phyloP scores from a whole-genome alignment of 1,140 invertebrate genomes.

The Drosophila sp. region DNA sequence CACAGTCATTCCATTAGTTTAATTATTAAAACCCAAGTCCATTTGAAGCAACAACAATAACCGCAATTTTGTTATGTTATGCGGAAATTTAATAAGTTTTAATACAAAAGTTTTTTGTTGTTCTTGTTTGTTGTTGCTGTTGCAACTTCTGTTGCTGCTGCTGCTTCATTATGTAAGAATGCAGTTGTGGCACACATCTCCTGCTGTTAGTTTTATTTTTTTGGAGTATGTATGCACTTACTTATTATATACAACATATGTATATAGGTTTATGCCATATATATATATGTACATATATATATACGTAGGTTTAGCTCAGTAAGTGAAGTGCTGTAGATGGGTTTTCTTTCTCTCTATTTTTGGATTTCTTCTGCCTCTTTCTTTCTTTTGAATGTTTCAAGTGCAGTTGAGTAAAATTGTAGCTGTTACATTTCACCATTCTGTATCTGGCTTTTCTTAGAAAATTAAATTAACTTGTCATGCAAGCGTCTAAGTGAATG shows the following conservation, averaged over 20 bases:
- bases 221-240: conserved; percentile 16
- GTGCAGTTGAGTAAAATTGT: not conserved
- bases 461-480: not conserved
- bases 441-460: conserved; percentile 2
- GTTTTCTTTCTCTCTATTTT: not conserved
- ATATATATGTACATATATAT: conserved; percentile 33
- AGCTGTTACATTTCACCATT: not conserved
- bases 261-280: conserved; percentile 6
- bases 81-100: conserved; percentile 76
- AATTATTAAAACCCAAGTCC: conserved; percentile 16
- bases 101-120: conserved; percentile 63
- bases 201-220: conserved; percentile 15
- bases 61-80: conserved; percentile 8
- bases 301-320: not conserved
- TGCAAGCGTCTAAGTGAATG: too few species aligned
- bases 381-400: not conserved
- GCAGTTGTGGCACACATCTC: conserved; percentile 33
- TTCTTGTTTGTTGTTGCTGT: not conserved
- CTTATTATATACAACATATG: conserved; percentile 37
- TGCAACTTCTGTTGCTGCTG: conserved; percentile 31
- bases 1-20: too few species aligned
- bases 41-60: conserved; percentile 26
- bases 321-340: not conserved
- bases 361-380: not conserved
- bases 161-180: conserved; percentile 63